Conservation (phyloP, 1,140 invertebrate genomes). For the Drosophila nigromelanica region DNA sequence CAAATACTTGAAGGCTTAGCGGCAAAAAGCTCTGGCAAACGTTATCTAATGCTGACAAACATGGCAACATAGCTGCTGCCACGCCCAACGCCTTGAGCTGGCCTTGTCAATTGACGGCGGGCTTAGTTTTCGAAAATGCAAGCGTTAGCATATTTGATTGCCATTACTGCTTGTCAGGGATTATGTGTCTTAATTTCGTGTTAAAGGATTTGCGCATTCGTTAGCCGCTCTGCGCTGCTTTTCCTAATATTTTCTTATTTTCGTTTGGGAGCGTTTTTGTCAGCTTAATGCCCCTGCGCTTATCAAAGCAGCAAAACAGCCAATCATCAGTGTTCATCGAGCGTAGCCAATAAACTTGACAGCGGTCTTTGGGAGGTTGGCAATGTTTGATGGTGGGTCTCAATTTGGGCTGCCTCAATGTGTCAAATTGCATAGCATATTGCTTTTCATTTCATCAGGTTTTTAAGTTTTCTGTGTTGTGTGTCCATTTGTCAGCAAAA, state of each 20-base stretch:
- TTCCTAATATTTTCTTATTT: conserved; percentile 51
- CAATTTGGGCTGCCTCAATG: conserved; percentile 9
- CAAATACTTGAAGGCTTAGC: conserved; percentile 61
- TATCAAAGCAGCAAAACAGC: conserved; percentile 67
- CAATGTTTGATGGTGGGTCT: not conserved
- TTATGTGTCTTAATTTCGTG: conserved; percentile 80
- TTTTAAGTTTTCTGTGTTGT: conserved; percentile 6
- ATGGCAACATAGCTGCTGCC: conserved; percentile 27
- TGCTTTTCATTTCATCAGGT: conserved; percentile 26
- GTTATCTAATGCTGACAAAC: conserved; percentile 35
- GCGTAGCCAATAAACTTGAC: conserved; percentile 74
- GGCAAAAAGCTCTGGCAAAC: conserved; percentile 22
- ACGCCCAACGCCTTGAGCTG: conserved; percentile 29
- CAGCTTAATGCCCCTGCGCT: conserved; percentile 75
- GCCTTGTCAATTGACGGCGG: conserved; percentile 65
- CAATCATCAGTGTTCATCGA: conserved; percentile 76
- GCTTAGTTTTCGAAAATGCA: conserved; percentile 72
- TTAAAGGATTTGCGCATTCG: conserved; percentile 76
- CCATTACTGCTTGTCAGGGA: conserved; percentile 80
- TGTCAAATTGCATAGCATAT: conserved; percentile 28
- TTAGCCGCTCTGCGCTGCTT: conserved; percentile 15
- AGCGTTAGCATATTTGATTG: conserved; percentile 82
- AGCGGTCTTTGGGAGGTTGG: conserved; percentile 21
- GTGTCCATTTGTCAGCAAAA: conserved; percentile 23
- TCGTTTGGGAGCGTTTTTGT: conserved; percentile 73